phyloP scores from a whole-genome alignment of 2,113 vertebrate species.

The Erpornis zantholeuca region DNA sequence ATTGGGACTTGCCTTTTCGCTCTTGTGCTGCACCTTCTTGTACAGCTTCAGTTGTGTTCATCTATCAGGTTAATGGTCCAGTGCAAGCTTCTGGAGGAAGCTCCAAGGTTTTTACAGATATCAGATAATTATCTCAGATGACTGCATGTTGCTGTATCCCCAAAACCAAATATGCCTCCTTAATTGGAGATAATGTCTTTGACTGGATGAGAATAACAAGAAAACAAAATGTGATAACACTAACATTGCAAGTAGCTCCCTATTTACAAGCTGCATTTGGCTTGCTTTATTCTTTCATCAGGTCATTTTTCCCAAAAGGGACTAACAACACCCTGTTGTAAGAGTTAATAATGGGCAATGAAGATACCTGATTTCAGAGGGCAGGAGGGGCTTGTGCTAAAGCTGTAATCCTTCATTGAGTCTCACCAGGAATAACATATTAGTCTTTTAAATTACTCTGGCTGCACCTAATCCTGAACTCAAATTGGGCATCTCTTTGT shows the following conservation, averaged over 20 bases:
- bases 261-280: neutral
- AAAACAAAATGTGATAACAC: neutral
- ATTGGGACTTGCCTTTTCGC: neutral
- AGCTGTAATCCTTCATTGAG: neutral
- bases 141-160: neutral
- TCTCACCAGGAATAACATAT: neutral
- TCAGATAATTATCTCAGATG: neutral
- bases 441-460: neutral
- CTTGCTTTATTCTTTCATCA: neutral
- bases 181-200: neutral
- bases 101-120: neutral
- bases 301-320: neutral
- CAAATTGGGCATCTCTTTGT: neutral
- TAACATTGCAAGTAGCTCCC: neutral
- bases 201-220: neutral
- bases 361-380: neutral
- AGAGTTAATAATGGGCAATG: neutral
- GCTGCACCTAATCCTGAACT: neutral
- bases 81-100: neutral
- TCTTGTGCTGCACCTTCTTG: neutral
- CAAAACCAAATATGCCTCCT: neutral
- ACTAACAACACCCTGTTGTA: neutral
- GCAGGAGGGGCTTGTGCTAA: neutral
- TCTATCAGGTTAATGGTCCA: neutral
- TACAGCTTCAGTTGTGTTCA: neutral